Base-by-base conservation (phyloP, 2,113 vertebrate genomes). In the Noctilio leporinus region DNA sequence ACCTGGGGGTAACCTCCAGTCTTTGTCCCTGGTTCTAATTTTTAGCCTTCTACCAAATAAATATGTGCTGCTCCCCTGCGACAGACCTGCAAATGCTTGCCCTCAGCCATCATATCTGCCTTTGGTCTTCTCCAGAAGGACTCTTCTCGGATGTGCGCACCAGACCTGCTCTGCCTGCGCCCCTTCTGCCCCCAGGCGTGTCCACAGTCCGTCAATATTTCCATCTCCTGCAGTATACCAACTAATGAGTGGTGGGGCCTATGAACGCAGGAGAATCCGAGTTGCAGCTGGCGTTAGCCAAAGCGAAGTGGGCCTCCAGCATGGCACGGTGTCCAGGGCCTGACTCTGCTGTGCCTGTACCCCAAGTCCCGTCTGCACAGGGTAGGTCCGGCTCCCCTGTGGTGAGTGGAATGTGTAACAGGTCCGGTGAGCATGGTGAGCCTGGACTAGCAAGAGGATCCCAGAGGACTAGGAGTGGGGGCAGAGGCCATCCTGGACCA, bases 331-430 rank as follows among this genome's bases (percentile, higher is more conserved):
- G 1, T 38, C n/a, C 7, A 12, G 12, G n/a, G 19, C 11, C 11
- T 5, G 3, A 30, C n/a, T 40, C 20, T 7, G n/a, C 26, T 1
- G 0, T 14, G 35, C 16, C 62, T 33, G 16, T 9, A 0, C 22
- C 35, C 20, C 4, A 1, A 11, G 7, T 7, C 20, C 33, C 0
- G 1, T 8, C 1, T 11, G 38, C 35, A 20, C 0, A n/a, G n/a
- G 76, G n/a, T 5, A 20, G 40, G 10, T 28, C 92, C 38, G 35
- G 67, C 30, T 35, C 38, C 69, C 51, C 7, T 3, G 15, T 24
- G 28, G 20, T 59, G 81, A 17, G 12, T 16, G n/a, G 55, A 49
- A 57, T 1, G 19, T 17, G 15, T 7, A 43, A 17, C 5, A 67
- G 6, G 38, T 38, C 4, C 28, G 1, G 45, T 10, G 15, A 35